Conservation (phyloP, 2,113 vertebrate genomes). For the Monopterus albus region DNA sequence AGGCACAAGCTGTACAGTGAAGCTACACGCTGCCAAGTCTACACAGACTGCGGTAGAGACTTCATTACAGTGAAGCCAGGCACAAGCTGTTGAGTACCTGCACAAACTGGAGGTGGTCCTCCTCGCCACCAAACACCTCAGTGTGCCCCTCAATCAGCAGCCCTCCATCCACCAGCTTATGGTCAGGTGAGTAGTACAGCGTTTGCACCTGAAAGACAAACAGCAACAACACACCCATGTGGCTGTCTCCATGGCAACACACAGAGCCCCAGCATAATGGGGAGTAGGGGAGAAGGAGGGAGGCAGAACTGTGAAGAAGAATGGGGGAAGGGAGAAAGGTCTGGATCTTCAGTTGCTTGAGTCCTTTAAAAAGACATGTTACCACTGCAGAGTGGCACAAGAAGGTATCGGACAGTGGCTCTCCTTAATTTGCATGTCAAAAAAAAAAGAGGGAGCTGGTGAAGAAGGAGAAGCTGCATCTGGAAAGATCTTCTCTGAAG, state of each 20-base stretch:
- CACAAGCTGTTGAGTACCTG: constrained; percentile 90
- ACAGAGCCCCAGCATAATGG: constrained; percentile 65
- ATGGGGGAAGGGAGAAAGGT: constrained; percentile 27
- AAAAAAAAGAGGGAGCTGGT: constrained; percentile 61
- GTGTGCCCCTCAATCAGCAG: constrained; percentile 94
- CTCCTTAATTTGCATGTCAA: constrained; percentile 58
- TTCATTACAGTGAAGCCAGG: constrained; percentile 43
- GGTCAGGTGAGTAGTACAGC: constrained; percentile 99
- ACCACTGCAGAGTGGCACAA: constrained; percentile 48
- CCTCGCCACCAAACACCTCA: constrained; percentile 98
- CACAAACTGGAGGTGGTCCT: constrained; percentile 99
- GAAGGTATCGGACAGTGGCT: constrained; percentile 22
- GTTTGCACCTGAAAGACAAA: constrained; percentile 99
- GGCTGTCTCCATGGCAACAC: constrained; percentile 91
- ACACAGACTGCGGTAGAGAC: too few species aligned
- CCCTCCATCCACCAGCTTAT: constrained; percentile 99
- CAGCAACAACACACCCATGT: constrained; percentile 97
- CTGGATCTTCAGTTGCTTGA: constrained; percentile 51
- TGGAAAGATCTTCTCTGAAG: constrained; percentile 72
- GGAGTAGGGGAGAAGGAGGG: not conserved
- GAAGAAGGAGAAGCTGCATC: constrained; percentile 60
- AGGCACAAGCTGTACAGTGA: too few species aligned
- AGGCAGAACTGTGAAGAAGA: constrained; percentile 81
- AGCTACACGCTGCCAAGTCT: too few species aligned
- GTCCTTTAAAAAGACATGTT: constrained; percentile 55